phyloP scores from a whole-genome alignment of 1,140 invertebrate genomes.

The Drosophila kohkoa region DNA sequence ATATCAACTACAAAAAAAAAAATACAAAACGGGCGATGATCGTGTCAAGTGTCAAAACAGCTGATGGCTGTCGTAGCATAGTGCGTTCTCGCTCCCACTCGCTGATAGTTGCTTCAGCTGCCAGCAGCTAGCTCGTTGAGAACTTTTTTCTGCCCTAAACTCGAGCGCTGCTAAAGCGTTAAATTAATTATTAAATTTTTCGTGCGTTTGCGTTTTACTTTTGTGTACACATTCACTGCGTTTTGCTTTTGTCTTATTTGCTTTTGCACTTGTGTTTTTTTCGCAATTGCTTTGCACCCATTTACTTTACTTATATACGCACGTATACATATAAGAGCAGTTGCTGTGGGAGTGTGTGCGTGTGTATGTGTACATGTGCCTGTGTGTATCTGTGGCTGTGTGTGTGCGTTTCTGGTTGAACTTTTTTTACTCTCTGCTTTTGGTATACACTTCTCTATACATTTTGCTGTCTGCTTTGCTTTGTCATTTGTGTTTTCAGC shows the following conservation, averaged over 20 bases:
- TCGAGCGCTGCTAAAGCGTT: slow-evolving; percentile 25
- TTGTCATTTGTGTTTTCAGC: slow-evolving; percentile 29
- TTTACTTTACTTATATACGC: slow-evolving; percentile 52
- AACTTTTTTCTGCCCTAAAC: slow-evolving; percentile 38
- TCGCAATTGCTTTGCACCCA: slow-evolving; percentile 45
- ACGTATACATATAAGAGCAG: slow-evolving; percentile 21
- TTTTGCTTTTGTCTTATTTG: slow-evolving; percentile 44
- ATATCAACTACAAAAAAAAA: slow-evolving; percentile 26
- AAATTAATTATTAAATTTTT: slow-evolving; percentile 69
- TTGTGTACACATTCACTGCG: slow-evolving; percentile 45
- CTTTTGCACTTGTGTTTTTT: slow-evolving; percentile 47
- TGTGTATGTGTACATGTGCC: slow-evolving; percentile 21
- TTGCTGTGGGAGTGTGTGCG: slow-evolving; percentile 12
- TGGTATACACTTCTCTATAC: slow-evolving; percentile 51
- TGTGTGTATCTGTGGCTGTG: slow-evolving; percentile 44
- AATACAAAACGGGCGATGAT: slow-evolving; percentile 48
- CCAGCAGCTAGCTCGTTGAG: slow-evolving; percentile 22
- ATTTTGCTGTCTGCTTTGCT: slow-evolving; percentile 41
- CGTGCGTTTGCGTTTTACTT: slow-evolving; percentile 34
- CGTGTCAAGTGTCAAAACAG: slow-evolving; percentile 80
- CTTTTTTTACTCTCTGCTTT: slow-evolving; percentile 63
- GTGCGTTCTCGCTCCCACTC: slow-evolving; percentile 61
- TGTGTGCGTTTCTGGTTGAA: slow-evolving; percentile 54
- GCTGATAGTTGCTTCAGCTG: slow-evolving; percentile 23
- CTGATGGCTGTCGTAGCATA: slow-evolving; percentile 54